Base-by-base conservation (phyloP, 2,113 vertebrate genomes). In the Notarius lentiginosus region DNA sequence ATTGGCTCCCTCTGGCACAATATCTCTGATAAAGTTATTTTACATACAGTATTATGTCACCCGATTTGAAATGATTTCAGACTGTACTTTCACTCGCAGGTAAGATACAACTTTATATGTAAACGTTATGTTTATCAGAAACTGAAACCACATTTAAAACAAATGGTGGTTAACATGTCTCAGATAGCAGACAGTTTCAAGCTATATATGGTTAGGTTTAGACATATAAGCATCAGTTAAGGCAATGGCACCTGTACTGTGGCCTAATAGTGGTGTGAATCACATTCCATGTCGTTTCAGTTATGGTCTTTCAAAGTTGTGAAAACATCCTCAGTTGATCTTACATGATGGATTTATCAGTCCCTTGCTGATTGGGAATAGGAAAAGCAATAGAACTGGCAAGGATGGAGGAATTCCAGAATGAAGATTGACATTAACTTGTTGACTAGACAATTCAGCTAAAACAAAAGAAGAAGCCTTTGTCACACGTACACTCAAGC, bases 111-210 rank as follows among this genome's bases (percentile, higher is more conserved):
- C 5, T 72, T 72, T 72, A 41, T 18, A 20, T 18, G 8, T 22
- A 73, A 73, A 73, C 49, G 70, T 6, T 15, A 27, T 66, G 68
- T 49, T 49, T 49, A 47, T 73, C 1, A 4, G 70, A 73, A 73
- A 73, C 70, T 47, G 70, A 73, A 73, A 73, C 70, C 41, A 73
- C 70, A 49, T 73, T 73, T 49, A 8, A 73, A 49, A 73, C 70
- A 73, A 70, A 70, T 75, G 72, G 20, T 51, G 72, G 72, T 51
- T 75, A 75, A 49, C 10, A n/a, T 47, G 53, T 51, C 73, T 5
- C 47, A 24, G 47, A 51, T 15, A 76, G 73, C 49, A 76, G 22
- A 53, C 22, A 53, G 73, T 76, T 76, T 76, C 47, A n/a, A 76
- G 47, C 22, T 76, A 53, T 53, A 53, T 53, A 76, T 53, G 73